phyloP scores from a whole-genome alignment of 2,113 vertebrate genomes.

The Ctenomys sociabilis region DNA sequence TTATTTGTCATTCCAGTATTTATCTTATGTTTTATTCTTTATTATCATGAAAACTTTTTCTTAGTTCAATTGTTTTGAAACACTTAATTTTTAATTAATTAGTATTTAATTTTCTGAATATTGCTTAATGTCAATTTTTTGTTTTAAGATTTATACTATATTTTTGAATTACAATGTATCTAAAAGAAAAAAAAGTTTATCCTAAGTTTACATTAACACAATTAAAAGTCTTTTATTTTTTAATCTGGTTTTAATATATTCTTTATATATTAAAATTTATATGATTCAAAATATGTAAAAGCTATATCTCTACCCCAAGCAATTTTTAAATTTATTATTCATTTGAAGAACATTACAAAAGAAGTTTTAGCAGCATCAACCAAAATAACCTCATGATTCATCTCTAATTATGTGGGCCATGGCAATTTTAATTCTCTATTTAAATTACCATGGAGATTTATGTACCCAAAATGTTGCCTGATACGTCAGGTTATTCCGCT shows the following conservation, averaged over 20 bases:
- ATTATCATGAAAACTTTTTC: no score
- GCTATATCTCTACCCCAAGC: slow-evolving; percentile 5
- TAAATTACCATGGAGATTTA: slow-evolving; percentile 43
- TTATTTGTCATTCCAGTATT: no score
- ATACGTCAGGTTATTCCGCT: slow-evolving; percentile 49
- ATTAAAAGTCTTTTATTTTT: slow-evolving; percentile 71
- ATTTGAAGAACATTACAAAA: slow-evolving; percentile 48
- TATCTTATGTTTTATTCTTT: no score
- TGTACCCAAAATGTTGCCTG: slow-evolving; percentile 19
- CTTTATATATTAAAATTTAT: slow-evolving; percentile 47
- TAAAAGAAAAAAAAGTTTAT: no score
- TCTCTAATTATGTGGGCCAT: slow-evolving; percentile 44
- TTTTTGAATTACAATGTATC: no score
- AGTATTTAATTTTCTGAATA: no score
- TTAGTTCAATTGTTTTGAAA: no score
- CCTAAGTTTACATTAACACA: slow-evolving; percentile 76
- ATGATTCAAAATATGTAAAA: slow-evolving; percentile 67
- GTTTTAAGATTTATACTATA: no score
- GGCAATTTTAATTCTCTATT: slow-evolving; percentile 66
- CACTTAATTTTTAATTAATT: no score
- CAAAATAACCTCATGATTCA: slow-evolving; percentile 62
- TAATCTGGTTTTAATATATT: slow-evolving; percentile 71
- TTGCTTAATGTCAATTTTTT: no score
- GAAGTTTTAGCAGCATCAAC: slow-evolving; percentile 51
- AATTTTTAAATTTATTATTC: slow-evolving; percentile 67